Conservation (phyloP, 1,140 invertebrate species). For the Nephotettix cincticeps region DNA sequence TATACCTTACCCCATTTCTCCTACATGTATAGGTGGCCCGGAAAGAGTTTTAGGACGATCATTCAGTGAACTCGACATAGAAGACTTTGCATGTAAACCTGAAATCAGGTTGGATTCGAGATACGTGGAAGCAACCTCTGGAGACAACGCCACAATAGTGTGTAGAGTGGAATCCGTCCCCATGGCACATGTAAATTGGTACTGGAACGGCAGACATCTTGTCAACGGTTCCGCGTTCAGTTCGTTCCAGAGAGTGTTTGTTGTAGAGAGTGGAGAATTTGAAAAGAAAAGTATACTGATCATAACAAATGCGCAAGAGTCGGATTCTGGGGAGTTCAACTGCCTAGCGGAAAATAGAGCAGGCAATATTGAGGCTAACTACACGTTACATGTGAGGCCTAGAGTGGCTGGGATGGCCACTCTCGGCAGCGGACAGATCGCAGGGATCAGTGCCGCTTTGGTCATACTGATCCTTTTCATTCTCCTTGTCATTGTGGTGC, state of each 20-base stretch:
- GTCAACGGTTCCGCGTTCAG: slow-evolving; percentile 77
- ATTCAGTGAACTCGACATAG: slow-evolving; percentile 72
- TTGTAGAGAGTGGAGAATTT: slow-evolving; percentile 71
- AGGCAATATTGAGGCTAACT: slow-evolving; percentile 89
- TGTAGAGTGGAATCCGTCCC: slow-evolving; percentile 80
- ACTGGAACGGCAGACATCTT: slow-evolving; percentile 79
- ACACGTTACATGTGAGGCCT: slow-evolving; percentile 79
- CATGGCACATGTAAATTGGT: slow-evolving; percentile 80
- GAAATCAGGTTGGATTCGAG: slow-evolving; percentile 73
- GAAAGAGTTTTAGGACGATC: slow-evolving; percentile 63
- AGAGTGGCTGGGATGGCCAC: slow-evolving; percentile 74
- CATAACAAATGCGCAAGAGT: slow-evolving; percentile 82
- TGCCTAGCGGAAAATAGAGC: slow-evolving; percentile 90
- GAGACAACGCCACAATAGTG: slow-evolving; percentile 80
- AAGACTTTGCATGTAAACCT: slow-evolving; percentile 87
- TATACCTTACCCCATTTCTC: slow-evolving; percentile 73
- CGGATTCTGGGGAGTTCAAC: slow-evolving; percentile 86
- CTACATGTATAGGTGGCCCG: slow-evolving; percentile 68
- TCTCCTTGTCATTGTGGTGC: slow-evolving; percentile 68
- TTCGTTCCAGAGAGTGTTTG: slow-evolving; percentile 75
- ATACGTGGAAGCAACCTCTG: slow-evolving; percentile 73
- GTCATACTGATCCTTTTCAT: slow-evolving; percentile 77
- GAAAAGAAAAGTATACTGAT: slow-evolving; percentile 75
- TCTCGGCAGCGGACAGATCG: slow-evolving; percentile 79
- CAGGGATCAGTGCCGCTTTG: slow-evolving; percentile 78